phyloP scores from a whole-genome alignment of 2,888 invertebrate genomes.

The Eristalinus aeneus region DNA sequence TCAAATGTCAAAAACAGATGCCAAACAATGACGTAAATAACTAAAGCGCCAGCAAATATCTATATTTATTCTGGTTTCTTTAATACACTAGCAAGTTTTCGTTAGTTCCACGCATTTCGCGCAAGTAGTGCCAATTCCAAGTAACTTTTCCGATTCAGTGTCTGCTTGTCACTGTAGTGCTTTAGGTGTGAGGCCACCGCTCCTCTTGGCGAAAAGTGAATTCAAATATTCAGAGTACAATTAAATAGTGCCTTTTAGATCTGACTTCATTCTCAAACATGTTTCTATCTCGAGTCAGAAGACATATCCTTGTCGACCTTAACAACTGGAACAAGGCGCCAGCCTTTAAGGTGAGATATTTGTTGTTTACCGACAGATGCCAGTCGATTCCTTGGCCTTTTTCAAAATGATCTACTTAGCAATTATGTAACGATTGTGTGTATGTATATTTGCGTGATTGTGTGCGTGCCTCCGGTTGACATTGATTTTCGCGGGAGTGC shows the following conservation, averaged over 20 bases:
- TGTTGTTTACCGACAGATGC: not conserved
- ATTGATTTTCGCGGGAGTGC: not conserved
- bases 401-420: not conserved
- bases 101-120: not conserved
- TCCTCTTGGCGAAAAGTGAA: not conserved
- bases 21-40: not conserved
- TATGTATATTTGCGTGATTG: not conserved
- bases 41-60: not conserved
- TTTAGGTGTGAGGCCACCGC: not conserved
- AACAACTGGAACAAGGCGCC: conserved; percentile 21
- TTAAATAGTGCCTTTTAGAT: not conserved
- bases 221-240: not conserved
- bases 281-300: conserved; percentile 24
- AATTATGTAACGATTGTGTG: not conserved
- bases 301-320: conserved; percentile 24
- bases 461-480: not conserved
- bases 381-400: no score
- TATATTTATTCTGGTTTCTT: not conserved
- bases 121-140: not conserved
- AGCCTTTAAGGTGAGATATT: conserved; percentile 37
- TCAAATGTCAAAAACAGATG: not conserved
- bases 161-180: not conserved
- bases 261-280: not conserved
- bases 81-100: not conserved
- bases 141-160: conserved; percentile 13